These are phyloP conservation scores for Erythrolamprus reginae DNA, from an alignment of 2,113 vertebrate genomes.

Conservation along the genomic window DNA sequence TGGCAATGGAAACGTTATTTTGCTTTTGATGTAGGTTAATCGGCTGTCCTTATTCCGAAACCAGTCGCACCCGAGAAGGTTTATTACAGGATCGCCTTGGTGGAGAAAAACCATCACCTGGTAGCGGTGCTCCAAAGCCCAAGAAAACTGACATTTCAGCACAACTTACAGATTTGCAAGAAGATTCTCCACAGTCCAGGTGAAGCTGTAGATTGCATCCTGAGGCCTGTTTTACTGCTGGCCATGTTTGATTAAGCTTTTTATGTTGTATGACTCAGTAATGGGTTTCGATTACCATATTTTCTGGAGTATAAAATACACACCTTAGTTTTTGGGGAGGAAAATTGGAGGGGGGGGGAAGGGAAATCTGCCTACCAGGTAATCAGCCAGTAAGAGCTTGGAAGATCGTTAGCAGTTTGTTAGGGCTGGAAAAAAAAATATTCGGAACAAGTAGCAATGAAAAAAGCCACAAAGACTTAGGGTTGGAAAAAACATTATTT, in stretches of 20 bases:
- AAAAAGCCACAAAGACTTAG: no score
- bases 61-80: conserved; percentile 81
- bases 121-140: conserved; percentile 59
- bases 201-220: conserved; percentile 22
- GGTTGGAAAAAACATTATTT: no score
- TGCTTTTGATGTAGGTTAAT: conserved; percentile 65
- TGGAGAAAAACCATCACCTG: conserved; percentile 69
- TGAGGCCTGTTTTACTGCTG: not conserved
- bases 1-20: not conserved
- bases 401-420: no score
- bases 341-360: no score
- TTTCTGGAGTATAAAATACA: no score
- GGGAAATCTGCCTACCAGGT: no score
- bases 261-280: not conserved
- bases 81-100: conserved; percentile 79
- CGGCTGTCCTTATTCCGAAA: conserved; percentile 85
- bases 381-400: no score
- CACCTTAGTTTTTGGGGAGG: no score
- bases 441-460: no score
- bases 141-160: conserved; percentile 56
- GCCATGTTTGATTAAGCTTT: not conserved
- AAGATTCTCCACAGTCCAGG: conserved; percentile 70
- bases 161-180: conserved; percentile 43
- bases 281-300: no score
- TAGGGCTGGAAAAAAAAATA: no score